Evolutionary conservation across 2,888 invertebrate species (phyloP).

Genomic region (Folsomia candida): DNA sequence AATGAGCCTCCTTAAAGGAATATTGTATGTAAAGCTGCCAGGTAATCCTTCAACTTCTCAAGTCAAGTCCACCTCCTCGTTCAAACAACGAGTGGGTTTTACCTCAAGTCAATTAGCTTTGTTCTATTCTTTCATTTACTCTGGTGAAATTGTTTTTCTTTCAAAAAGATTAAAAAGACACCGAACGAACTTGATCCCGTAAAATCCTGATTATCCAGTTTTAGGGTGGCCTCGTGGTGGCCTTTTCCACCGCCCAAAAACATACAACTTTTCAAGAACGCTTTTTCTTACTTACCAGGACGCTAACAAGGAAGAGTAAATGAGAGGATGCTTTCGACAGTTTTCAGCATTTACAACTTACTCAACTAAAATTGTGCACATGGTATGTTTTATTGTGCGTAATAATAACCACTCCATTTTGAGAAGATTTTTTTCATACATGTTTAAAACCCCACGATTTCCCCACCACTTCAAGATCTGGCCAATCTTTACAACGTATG

Average conservation of each 20-base stretch:
- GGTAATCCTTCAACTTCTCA: conserved; percentile 34
- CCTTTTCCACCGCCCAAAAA: neutral
- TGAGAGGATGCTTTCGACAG: too few relatives aligned
- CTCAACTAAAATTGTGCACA: too few relatives aligned
- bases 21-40: conserved; percentile 2
- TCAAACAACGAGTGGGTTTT: neutral
- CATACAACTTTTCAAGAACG: neutral
- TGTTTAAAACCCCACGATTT: too few relatives aligned
- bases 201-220: conserved; percentile 6
- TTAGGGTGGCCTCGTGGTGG: neutral
- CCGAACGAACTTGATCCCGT: conserved; percentile 1
- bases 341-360: too few relatives aligned
- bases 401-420: too few relatives aligned
- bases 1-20: neutral
- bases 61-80: conserved; percentile 21
- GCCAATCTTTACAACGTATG: neutral
- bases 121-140: neutral
- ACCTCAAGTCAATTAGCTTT: conserved; percentile 2
- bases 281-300: too few relatives aligned
- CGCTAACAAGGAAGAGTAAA: too few relatives aligned
- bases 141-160: neutral
- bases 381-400: too few relatives aligned
- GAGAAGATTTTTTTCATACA: too few relatives aligned
- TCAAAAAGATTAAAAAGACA: conserved; percentile 3
- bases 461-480: neutral